Evolutionary conservation across 2,888 invertebrate species (phyloP).

Genomic region (Lasius fuliginosus): DNA sequence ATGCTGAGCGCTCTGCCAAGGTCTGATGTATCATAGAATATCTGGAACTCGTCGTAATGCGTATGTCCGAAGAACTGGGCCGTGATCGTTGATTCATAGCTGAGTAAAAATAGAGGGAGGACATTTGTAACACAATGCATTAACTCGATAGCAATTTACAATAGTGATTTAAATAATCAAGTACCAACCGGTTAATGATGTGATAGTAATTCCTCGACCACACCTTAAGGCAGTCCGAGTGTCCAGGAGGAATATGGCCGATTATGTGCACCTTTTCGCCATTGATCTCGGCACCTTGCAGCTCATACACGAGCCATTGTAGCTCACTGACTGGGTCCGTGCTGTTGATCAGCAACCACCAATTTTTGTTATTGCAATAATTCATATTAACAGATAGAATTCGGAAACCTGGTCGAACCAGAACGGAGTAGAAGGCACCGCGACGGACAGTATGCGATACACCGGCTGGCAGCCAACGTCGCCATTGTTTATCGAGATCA

Average conservation of each 20-base stretch:
- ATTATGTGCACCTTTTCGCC: conserved; percentile 99
- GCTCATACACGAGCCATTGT: conserved; percentile 97
- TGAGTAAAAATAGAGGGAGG: conserved; percentile 71
- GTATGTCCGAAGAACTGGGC: conserved; percentile 98
- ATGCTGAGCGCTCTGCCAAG: conserved; percentile 94
- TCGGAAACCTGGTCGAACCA: conserved; percentile 95
- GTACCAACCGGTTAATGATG: conserved; percentile 91
- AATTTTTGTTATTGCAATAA: conserved; percentile 98
- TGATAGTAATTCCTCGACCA: conserved; percentile 98
- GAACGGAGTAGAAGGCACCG: conserved; percentile 96
- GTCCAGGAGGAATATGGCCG: conserved; percentile 98
- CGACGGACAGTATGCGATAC: conserved; percentile 95
- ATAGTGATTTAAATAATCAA: conserved; percentile 3
- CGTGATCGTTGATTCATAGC: conserved; percentile 95
- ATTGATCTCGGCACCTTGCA: conserved; percentile 97
- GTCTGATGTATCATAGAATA: conserved; percentile 95
- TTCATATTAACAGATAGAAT: conserved; percentile 98
- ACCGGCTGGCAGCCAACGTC: conserved; percentile 95
- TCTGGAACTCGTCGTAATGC: conserved; percentile 97
- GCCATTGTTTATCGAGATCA: conserved; percentile 95
- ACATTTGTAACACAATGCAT: neutral
- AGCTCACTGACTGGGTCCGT: conserved; percentile 98
- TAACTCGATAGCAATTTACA: neutral
- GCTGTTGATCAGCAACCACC: conserved; percentile 97
- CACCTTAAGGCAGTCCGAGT: conserved; percentile 96